Evolutionary conservation across 1,140 invertebrate genomes (phyloP).

Genomic region (Lordiphosa mommai): DNA sequence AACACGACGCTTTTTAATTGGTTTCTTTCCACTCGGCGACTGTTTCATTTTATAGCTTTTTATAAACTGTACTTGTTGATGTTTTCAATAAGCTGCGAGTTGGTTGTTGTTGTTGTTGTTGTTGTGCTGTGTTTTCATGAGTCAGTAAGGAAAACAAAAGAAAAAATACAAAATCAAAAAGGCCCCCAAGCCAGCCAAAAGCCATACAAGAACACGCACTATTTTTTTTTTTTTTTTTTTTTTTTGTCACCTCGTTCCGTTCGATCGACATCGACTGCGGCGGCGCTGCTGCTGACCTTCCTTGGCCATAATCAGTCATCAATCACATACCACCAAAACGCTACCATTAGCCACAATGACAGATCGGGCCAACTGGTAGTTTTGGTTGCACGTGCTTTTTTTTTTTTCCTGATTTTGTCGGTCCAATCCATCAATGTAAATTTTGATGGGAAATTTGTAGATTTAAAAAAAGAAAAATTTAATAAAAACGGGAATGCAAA

Average conservation of each 20-base stretch:
- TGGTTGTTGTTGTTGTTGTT: slow-evolving; percentile 9
- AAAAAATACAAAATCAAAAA: slow-evolving; percentile 17
- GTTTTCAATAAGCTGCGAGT: slow-evolving; percentile 44
- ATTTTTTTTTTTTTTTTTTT: slow-evolving; percentile 27
- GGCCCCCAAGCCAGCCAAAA: slow-evolving; percentile 1
- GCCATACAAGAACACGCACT: slow-evolving; percentile 26
- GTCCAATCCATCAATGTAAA: slow-evolving; percentile 6
- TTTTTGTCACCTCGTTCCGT: slow-evolving; percentile 43
- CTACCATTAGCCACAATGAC: slow-evolving; percentile 19
- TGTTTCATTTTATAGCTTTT: slow-evolving; percentile 62
- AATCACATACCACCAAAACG: slow-evolving; percentile 24
- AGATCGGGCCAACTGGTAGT: not conserved
- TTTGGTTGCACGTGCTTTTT: slow-evolving; percentile 1
- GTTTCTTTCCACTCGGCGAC: slow-evolving; percentile 73
- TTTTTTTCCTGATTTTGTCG: not conserved
- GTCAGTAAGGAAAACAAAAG: slow-evolving; percentile 48
- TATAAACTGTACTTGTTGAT: slow-evolving; percentile 63
- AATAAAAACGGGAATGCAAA: too few relatives aligned
- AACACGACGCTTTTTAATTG: slow-evolving; percentile 62
- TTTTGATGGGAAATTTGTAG: slow-evolving; percentile 1
- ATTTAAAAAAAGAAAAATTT: too few relatives aligned
- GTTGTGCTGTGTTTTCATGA: slow-evolving; percentile 31
- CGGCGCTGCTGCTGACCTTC: slow-evolving; percentile 44
- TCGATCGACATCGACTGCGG: slow-evolving; percentile 13
- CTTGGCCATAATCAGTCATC: slow-evolving; percentile 42